phyloP scores from a whole-genome alignment of 2,888 invertebrate genomes.

The Aphidius colemani region DNA sequence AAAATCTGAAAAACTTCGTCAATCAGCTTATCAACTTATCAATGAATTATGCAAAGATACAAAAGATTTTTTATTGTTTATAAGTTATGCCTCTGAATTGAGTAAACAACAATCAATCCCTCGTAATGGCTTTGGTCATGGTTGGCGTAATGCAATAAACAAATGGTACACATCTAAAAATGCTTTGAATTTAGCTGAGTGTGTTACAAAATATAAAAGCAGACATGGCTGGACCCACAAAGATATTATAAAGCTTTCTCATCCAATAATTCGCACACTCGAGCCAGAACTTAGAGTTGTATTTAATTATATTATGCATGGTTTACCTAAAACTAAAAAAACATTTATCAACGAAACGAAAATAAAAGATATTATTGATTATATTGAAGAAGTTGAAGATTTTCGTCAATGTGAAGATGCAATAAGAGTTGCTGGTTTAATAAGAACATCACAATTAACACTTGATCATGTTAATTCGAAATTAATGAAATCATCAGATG shows the following conservation, averaged over 20 bases:
- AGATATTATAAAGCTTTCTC: slow-evolving; percentile 71
- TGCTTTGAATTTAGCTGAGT: slow-evolving; percentile 67
- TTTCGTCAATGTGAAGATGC: slow-evolving; percentile 60
- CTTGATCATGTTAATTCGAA: slow-evolving; percentile 74
- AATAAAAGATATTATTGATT: slow-evolving; percentile 52
- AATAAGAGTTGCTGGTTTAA: slow-evolving; percentile 62
- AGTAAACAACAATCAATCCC: slow-evolving; percentile 48
- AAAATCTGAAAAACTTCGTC: slow-evolving; percentile 59
- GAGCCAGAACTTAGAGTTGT: slow-evolving; percentile 42
- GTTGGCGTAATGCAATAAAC: slow-evolving; percentile 68
- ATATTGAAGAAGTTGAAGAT: slow-evolving; percentile 46
- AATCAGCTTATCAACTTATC: slow-evolving; percentile 61
- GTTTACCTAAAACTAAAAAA: slow-evolving; percentile 62
- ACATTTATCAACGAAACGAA: slow-evolving; percentile 58
- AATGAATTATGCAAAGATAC: slow-evolving; percentile 61
- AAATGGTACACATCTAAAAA: slow-evolving; percentile 70
- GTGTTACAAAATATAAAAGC: slow-evolving; percentile 67
- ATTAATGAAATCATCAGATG: slow-evolving; percentile 66
- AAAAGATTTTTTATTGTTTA: slow-evolving; percentile 69
- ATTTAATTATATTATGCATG: slow-evolving; percentile 63
- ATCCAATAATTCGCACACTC: slow-evolving; percentile 58
- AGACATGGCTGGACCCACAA: slow-evolving; percentile 75
- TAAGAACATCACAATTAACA: slow-evolving; percentile 64
- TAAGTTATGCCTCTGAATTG: slow-evolving; percentile 65
- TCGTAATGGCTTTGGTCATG: slow-evolving; percentile 66